Percentiles rank a stretch among this genome's conserved stretches.
Conservation (phyloP, 30 jellyfish, hydroid and myxozoan genomes). For the Turritopsis dohrnii region DNA sequence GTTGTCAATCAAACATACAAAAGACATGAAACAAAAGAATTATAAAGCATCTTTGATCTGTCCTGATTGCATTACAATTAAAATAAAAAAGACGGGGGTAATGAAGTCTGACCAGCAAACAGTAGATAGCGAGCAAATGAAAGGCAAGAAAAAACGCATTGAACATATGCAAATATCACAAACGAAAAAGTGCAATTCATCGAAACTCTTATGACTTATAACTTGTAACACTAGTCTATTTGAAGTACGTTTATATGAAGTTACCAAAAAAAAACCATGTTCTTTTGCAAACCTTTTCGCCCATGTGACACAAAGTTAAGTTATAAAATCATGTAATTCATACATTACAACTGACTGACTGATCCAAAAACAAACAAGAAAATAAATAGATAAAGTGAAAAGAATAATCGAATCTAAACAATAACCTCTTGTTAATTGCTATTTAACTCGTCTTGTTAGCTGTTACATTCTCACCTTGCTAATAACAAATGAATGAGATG, state of each 20-base stretch:
- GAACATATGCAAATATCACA: neutral
- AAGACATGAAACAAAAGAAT: neutral
- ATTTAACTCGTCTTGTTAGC: neutral
- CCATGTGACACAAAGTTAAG: neutral
- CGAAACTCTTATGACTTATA: no score
- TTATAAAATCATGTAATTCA: neutral
- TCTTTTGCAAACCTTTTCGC: neutral
- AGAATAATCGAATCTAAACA: no score
- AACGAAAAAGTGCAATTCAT: neutral
- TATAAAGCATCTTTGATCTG: neutral
- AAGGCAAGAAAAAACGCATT: neutral
- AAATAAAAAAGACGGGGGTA: neutral
- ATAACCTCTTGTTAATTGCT: neutral
- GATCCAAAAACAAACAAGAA: neutral
- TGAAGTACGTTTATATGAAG: no score
- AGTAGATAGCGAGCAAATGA: neutral
- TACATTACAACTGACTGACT: neutral
- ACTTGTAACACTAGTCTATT: no score
- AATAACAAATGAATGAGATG: neutral
- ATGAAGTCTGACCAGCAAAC: neutral
- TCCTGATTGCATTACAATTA: neutral
- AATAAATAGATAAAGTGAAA: no score
- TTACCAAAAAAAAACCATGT: neutral
- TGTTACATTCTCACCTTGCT: neutral
- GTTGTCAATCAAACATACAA: slow-evolving; percentile 24